Conservation (phyloP, 2,888 invertebrate genomes). For the Cheilosia scutellata region DNA sequence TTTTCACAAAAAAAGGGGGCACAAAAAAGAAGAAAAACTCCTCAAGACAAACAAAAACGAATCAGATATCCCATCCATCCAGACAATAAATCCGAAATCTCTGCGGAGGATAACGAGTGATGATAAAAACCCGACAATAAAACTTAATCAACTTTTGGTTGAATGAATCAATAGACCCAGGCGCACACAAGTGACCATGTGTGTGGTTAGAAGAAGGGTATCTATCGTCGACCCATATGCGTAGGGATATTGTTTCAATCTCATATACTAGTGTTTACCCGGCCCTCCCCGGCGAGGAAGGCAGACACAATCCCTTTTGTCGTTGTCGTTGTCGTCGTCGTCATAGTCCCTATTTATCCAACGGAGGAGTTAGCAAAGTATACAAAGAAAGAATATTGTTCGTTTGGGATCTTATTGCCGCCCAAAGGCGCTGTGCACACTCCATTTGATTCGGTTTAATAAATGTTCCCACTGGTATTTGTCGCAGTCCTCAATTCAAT, state of each 20-base stretch:
- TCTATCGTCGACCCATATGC: slow-evolving; percentile 35
- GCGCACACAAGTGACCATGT: background rate
- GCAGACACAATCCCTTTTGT: slow-evolving; percentile 17
- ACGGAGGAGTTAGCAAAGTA: slow-evolving; percentile 26
- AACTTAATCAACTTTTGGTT: slow-evolving; percentile 74
- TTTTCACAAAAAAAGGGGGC: background rate
- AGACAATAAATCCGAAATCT: slow-evolving; percentile 66
- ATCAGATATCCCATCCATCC: slow-evolving; percentile 58
- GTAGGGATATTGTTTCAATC: slow-evolving; percentile 59
- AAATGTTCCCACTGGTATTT: slow-evolving; percentile 55
- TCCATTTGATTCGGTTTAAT: slow-evolving; percentile 67
- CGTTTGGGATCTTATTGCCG: slow-evolving; percentile 48
- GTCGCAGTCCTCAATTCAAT: slow-evolving; percentile 20
- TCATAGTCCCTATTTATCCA: background rate
- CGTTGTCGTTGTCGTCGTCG: background rate
- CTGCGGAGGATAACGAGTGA: slow-evolving; percentile 71
- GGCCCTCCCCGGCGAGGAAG: background rate
- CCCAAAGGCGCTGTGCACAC: slow-evolving; percentile 49
- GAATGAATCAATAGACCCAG: slow-evolving; percentile 65
- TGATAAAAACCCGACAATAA: slow-evolving; percentile 72
- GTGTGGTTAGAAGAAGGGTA: background rate
- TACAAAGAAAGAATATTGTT: slow-evolving; percentile 2
- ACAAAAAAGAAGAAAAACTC: background rate
- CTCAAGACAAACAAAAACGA: slow-evolving; percentile 28
- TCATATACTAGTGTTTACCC: slow-evolving; percentile 32